Evolutionary conservation across 2,797 vertebrate species (phyloP).

Genomic region (Fistularia tabacaria): DNA sequence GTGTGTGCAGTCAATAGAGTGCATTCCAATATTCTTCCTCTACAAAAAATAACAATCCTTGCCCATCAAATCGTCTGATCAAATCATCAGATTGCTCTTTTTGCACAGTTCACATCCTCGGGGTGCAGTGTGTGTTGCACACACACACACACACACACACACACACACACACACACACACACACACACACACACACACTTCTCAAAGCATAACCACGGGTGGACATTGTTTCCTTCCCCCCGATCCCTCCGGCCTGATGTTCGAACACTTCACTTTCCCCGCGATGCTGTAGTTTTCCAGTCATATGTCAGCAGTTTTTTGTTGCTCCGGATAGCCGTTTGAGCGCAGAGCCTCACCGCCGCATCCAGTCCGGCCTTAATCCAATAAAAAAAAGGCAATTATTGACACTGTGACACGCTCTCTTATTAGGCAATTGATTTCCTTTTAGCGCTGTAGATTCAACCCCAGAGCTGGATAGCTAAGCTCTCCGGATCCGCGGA

Average conservation of each 20-base stretch:
- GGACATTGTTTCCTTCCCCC: constrained; percentile 3
- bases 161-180: no score
- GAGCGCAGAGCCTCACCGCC: background rate
- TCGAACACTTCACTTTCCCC: no score
- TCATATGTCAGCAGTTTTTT: background rate
- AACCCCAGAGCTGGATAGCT: constrained; percentile 37
- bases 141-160: no score
- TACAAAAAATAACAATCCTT: no score
- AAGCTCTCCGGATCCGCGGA: constrained; percentile 44
- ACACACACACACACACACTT: no score
- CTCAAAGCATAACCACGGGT: no score
- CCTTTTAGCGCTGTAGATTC: constrained; percentile 44
- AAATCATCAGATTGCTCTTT: no score
- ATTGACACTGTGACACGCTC: constrained; percentile 45
- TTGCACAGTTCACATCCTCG: no score
- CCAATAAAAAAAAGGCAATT: constrained; percentile 35
- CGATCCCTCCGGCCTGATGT: background rate
- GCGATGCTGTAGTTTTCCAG: background rate
- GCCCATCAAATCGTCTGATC: no score
- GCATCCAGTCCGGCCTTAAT: constrained; percentile 5
- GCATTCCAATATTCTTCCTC: no score
- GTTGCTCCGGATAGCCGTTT: constrained; percentile 1
- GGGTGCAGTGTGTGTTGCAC: no score
- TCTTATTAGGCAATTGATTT: constrained; percentile 66
- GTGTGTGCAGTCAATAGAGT: no score